phyloP scores from a whole-genome alignment of 2,113 vertebrate species.

The Caloenas nicobarica region DNA sequence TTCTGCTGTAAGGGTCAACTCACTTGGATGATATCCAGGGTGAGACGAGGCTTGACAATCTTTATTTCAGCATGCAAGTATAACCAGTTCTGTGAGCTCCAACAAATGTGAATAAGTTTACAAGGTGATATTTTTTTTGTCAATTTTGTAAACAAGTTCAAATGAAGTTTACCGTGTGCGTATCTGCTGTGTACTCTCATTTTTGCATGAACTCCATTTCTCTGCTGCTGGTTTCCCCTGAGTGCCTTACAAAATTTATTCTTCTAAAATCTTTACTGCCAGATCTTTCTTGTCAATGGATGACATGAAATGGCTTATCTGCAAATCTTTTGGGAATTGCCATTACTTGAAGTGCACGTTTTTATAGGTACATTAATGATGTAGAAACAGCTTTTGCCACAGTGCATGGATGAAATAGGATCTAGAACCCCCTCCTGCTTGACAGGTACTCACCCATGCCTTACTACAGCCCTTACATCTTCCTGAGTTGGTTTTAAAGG shows the following conservation, averaged over 20 bases:
- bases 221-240: background rate
- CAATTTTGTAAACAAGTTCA: constrained; percentile 50
- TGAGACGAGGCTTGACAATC: constrained; percentile 34
- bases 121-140: constrained; percentile 40
- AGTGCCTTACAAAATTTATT: background rate
- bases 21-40: background rate
- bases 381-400: background rate
- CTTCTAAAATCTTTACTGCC: background rate
- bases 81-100: constrained; percentile 50
- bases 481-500: background rate
- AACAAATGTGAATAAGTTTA: constrained; percentile 41
- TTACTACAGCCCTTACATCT: fast-evolving
- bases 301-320: background rate
- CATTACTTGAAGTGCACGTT: background rate
- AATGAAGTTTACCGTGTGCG: constrained; percentile 58
- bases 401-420: background rate
- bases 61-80: constrained; percentile 31
- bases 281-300: background rate
- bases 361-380: fast-evolving
- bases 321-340: background rate
- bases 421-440: background rate
- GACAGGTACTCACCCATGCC: background rate
- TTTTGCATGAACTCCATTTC: constrained; percentile 25
- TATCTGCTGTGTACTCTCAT: constrained; percentile 49
- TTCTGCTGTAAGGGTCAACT: constrained; percentile 19